These are phyloP conservation scores for Callocephalon fimbriatum DNA, from an alignment of 2,113 vertebrate species.

Conservation along the genomic window DNA sequence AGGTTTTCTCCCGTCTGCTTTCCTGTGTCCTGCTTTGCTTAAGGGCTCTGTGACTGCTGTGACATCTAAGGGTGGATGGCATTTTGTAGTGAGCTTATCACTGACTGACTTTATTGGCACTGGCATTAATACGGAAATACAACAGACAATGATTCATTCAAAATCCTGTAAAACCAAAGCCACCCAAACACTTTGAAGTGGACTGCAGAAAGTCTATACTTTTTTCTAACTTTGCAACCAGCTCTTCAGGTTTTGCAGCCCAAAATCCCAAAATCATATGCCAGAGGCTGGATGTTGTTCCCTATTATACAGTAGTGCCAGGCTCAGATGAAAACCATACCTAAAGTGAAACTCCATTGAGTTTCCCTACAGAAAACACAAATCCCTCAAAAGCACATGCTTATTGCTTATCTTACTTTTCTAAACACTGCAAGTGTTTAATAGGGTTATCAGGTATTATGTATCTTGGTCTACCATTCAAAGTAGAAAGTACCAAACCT, in stretches of 20 bases:
- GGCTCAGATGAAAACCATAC: neutral
- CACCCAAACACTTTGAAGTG: neutral
- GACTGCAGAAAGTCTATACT: neutral
- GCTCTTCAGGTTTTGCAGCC: neutral
- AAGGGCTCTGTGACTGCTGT: neutral
- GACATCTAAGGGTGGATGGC: neutral
- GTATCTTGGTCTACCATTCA: neutral
- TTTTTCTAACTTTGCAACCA: neutral
- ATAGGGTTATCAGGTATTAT: neutral
- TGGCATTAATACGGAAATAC: neutral
- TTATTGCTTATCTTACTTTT: neutral
- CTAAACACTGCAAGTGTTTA: neutral
- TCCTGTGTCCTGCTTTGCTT: neutral
- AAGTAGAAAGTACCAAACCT: neutral
- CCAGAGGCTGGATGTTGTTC: neutral
- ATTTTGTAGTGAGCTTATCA: neutral
- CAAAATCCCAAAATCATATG: neutral
- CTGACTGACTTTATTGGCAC: neutral
- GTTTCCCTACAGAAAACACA: neutral
- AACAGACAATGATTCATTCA: neutral
- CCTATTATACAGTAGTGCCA: neutral
- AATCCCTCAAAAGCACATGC: neutral
- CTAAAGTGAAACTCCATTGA: neutral
- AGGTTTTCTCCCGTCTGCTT: neutral
- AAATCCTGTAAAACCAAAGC: neutral